Evolutionary conservation across 1,140 invertebrate genomes (phyloP).

Genomic region (Pollicipes pollicipes): DNA sequence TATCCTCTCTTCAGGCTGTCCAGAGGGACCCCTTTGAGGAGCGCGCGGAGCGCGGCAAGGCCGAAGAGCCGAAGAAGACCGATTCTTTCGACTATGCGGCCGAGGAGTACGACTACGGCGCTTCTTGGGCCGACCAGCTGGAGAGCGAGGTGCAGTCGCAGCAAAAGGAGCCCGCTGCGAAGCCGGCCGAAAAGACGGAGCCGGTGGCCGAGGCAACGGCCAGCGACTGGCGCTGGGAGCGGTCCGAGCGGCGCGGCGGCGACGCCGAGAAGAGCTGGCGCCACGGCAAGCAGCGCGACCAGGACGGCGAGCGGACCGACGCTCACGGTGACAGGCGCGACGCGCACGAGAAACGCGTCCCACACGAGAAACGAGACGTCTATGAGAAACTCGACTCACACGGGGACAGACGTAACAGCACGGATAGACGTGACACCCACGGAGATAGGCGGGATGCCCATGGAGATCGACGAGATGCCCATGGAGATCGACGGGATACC

Average conservation of each 20-base stretch:
- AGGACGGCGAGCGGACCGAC: not conserved
- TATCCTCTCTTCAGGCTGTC: too few species aligned
- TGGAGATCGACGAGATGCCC: too few species aligned
- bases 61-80: not conserved
- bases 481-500: too few species aligned
- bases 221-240: not conserved
- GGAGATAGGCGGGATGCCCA: too few species aligned
- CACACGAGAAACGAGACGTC: not conserved
- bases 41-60: not conserved
- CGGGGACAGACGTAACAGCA: not conserved
- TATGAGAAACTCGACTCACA: not conserved
- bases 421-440: not conserved
- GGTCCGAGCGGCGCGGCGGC: not conserved
- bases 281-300: not conserved
- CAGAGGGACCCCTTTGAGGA: not conserved
- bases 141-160: not conserved
- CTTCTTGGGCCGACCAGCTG: not conserved
- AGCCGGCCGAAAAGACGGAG: not conserved
- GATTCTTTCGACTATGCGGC: too few species aligned
- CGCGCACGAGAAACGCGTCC: not conserved
- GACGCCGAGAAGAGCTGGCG: not conserved
- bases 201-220: not conserved
- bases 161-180: not conserved
- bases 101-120: conserved; percentile 3
- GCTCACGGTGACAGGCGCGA: not conserved